These are phyloP conservation scores for Blastobasis lacticolella DNA, from an alignment of 2,888 invertebrate species.

Conservation along the genomic window DNA sequence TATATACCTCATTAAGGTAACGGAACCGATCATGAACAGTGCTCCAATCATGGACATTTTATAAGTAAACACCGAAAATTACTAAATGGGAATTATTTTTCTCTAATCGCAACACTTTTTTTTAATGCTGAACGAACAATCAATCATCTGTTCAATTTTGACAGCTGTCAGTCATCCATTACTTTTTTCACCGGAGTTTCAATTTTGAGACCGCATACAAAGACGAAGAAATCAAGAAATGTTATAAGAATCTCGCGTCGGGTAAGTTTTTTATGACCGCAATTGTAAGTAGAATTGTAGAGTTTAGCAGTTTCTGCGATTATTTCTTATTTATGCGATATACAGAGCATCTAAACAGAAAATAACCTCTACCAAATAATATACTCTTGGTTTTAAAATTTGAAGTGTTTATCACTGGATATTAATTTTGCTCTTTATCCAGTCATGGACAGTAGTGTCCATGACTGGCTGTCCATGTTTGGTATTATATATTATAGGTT, in stretches of 20 bases:
- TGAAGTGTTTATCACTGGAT: background rate
- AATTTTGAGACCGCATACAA: background rate
- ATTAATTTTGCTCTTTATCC: constrained; percentile 4
- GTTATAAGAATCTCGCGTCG: background rate
- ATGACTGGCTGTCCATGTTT: constrained; percentile 4
- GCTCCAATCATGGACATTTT: background rate
- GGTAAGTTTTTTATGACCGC: background rate
- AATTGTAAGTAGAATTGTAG: background rate
- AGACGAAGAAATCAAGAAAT: background rate
- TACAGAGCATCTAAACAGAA: background rate
- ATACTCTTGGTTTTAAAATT: background rate
- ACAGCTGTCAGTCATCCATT: background rate
- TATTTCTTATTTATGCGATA: background rate
- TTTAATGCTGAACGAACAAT: background rate
- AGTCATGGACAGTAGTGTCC: constrained; percentile 6
- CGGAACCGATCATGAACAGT: background rate
- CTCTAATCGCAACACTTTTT: background rate
- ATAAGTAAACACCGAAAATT: background rate
- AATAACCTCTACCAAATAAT: background rate
- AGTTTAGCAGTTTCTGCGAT: background rate
- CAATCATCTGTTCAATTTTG: background rate
- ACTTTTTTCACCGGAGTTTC: background rate
- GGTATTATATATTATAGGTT: background rate
- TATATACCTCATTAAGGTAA: too few species aligned
- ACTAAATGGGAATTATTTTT: background rate